Conservation (phyloP, 1,140 invertebrate genomes). For the Drosophila punjabiensis region DNA sequence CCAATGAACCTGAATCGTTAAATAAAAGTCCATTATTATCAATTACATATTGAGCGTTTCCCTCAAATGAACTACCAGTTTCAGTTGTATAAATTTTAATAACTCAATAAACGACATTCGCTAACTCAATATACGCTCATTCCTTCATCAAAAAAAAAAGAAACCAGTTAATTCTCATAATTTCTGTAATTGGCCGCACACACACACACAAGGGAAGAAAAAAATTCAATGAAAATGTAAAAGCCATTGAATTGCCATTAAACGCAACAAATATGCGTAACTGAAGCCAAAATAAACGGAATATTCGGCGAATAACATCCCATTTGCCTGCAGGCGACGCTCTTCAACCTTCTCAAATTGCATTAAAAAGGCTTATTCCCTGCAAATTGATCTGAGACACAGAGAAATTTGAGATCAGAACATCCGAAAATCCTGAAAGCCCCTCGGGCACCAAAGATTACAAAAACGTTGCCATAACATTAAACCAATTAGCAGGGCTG, state of each 20-base stretch:
- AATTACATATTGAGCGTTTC: conserved; percentile 10
- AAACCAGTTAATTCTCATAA: not conserved
- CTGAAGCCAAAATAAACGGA: conserved; percentile 5
- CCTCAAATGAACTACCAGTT: conserved; percentile 11
- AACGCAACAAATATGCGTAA: conserved; percentile 16
- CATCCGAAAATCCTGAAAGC: not conserved
- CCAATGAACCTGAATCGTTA: not conserved
- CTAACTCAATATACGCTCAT: conserved; percentile 11
- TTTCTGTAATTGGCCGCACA: conserved; percentile 15
- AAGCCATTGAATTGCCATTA: conserved; percentile 31
- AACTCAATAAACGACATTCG: conserved; percentile 12
- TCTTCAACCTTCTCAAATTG: conserved; percentile 10
- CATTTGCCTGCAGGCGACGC: not conserved
- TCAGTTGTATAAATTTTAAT: conserved; percentile 19
- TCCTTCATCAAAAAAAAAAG: not conserved
- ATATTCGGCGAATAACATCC: conserved; percentile 3
- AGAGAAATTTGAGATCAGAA: conserved; percentile 19
- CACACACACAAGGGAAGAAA: not conserved
- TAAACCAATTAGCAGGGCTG: conserved; percentile 7
- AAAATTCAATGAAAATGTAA: conserved; percentile 18
- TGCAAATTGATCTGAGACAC: not conserved
- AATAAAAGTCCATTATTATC: conserved; percentile 8
- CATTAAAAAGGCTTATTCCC: conserved; percentile 1
- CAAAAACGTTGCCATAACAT: conserved; percentile 12
- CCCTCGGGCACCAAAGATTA: not conserved